phyloP scores from a whole-genome alignment of 2,113 vertebrate genomes.

The Lepidothrix coronata region DNA sequence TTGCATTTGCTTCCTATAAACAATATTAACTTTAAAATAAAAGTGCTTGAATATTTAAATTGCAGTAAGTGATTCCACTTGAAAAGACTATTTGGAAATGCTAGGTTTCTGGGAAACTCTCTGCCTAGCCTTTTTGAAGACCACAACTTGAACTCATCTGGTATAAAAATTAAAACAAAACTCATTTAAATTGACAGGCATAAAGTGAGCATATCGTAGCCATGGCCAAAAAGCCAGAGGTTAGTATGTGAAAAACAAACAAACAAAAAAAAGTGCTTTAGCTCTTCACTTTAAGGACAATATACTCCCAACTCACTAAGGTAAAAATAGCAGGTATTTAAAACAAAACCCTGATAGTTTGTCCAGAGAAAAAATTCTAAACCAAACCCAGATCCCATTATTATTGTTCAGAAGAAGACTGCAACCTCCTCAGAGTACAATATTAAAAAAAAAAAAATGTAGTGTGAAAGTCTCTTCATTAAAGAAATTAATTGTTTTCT shows the following conservation, averaged over 20 bases:
- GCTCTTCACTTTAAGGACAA: background rate
- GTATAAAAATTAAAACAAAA: constrained; percentile 29
- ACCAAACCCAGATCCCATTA: background rate
- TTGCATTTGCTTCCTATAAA: constrained; percentile 65
- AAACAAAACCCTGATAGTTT: background rate
- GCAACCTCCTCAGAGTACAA: background rate
- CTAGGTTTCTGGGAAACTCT: constrained; percentile 16
- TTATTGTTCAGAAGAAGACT: background rate
- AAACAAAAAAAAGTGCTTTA: background rate
- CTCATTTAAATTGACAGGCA: background rate
- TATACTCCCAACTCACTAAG: background rate
- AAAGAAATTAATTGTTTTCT: background rate
- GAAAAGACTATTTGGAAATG: constrained; percentile 5
- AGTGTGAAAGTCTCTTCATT: background rate
- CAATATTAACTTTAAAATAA: constrained; percentile 62
- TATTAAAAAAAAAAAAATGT: background rate
- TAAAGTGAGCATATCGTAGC: background rate
- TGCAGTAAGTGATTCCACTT: constrained; percentile 13
- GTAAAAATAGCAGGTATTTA: background rate
- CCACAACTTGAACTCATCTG: background rate
- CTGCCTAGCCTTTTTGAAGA: background rate
- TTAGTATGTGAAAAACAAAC: background rate
- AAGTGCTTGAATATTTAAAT: constrained; percentile 59
- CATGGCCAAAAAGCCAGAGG: background rate
- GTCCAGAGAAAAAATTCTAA: background rate